A percentile compares a stretch with the other conserved stretches of the same genome.
phyloP scores from a whole-genome alignment of 2,888 invertebrate species.

The Acanthosepion lycidas region DNA sequence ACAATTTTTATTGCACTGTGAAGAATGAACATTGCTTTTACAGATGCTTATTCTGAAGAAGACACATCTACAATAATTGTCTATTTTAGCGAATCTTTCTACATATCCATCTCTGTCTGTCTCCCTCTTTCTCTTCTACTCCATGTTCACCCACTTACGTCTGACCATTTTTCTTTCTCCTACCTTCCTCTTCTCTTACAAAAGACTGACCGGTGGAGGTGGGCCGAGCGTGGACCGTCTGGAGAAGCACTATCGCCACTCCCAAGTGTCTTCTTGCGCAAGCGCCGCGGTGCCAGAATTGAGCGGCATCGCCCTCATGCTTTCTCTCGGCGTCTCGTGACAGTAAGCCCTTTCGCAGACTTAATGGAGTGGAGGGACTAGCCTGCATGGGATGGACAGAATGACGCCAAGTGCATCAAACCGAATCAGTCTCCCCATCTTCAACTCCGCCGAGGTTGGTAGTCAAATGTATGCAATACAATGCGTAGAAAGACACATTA shows the following conservation, averaged over 20 bases:
- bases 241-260: background rate
- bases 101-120: no score
- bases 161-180: no score
- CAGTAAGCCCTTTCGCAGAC: slow-evolving; percentile 11
- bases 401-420: background rate
- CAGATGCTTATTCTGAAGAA: no score
- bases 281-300: background rate
- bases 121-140: no score
- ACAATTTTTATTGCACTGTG: no score
- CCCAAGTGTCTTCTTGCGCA: background rate
- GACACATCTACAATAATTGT: no score
- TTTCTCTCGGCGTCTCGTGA: background rate
- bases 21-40: no score
- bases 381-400: slow-evolving; percentile 4
- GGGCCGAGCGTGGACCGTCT: background rate
- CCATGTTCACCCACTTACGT: no score
- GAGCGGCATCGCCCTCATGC: background rate
- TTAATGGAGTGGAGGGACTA: slow-evolving; percentile 23
- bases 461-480: background rate
- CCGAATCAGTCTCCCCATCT: background rate
- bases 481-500: no score
- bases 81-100: no score
- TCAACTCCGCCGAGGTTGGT: background rate
- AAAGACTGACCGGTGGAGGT: background rate
- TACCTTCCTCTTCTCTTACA: background rate